Conservation (phyloP, 1,140 invertebrate species). For the Listronotus oregonensis region DNA sequence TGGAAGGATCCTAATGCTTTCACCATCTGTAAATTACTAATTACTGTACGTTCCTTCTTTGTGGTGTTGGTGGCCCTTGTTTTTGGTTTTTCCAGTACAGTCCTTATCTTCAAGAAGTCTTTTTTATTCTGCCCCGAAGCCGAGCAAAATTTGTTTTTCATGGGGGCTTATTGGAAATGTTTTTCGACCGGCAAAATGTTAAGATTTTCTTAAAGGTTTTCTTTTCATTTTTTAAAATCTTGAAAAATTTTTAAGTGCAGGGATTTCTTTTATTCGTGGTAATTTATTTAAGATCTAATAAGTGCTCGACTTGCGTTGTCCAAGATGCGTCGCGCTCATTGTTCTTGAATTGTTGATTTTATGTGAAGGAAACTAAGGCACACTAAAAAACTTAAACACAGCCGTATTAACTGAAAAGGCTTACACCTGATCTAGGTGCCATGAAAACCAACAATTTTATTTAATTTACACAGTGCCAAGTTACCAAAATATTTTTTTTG, state of each 20-base stretch:
- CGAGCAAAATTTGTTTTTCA: no score
- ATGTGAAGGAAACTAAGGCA: no score
- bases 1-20: background rate
- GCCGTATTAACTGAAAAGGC: no score
- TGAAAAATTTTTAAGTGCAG: background rate
- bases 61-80: background rate
- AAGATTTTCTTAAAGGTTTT: background rate
- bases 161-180: no score
- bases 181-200: no score
- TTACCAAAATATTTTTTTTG: no score
- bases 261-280: conserved; percentile 9
- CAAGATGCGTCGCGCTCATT: conserved; percentile 1
- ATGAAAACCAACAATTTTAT: no score
- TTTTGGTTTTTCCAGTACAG: background rate
- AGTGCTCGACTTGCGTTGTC: background rate
- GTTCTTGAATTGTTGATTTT: conserved; percentile 1
- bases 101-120: background rate
- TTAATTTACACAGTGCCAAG: no score
- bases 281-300: conserved; percentile 8
- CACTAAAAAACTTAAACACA: no score
- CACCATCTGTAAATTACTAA: background rate
- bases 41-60: background rate
- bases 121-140: background rate
- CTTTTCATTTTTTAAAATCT: background rate
- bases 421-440: no score